Base-by-base conservation (phyloP, 2,113 vertebrate genomes). In the Heterochromis multidens region DNA sequence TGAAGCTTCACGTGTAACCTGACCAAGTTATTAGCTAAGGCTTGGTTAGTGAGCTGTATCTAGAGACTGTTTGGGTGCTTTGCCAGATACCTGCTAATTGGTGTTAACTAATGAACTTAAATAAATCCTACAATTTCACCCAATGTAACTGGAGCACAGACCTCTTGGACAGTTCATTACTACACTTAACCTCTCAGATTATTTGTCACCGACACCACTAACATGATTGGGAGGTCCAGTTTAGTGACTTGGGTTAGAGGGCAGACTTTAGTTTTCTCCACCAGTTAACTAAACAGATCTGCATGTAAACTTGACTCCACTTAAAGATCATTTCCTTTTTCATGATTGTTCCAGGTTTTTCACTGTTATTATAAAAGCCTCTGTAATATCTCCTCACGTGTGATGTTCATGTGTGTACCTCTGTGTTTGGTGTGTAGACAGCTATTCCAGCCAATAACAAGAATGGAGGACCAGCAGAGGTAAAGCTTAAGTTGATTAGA, bases 351-450 rank as follows among this genome's bases (percentile, higher is more conserved):
- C 31, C 61, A 62, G 56, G 31, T 82, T 79, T 62, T 16, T 85
- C 23, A 74, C 54, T 81, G n/a, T 70, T 25, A 3, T 23, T 37
- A 0, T 52, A 1, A n/a, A n/a, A 40, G 35, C 1, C 14, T 61
- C 54, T 79, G 25, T 80, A 19, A 17, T 43, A 13, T 60, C 35
- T 87, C 59, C 70, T 54, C 17, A 81, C 79, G 61, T 79, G 40
- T 79, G 23, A 77, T 83, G 63, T 87, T 83, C 72, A 54, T 93
- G 63, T 93, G n/a, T 95, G 49, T 97, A 92, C 97, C 96, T 98
- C 97, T 98, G 95, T 97, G 97, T 94, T 58, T 91, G 97, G 16
- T 84, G 90, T 97, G 82, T 97, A 99, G 98, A 98, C 96, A 97
- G 96, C 84, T 94, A 92, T 96, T 96, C 97, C 97, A 96, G 95